Evolutionary conservation across 2,797 vertebrate species (phyloP).

Genomic region (Alca torda): DNA sequence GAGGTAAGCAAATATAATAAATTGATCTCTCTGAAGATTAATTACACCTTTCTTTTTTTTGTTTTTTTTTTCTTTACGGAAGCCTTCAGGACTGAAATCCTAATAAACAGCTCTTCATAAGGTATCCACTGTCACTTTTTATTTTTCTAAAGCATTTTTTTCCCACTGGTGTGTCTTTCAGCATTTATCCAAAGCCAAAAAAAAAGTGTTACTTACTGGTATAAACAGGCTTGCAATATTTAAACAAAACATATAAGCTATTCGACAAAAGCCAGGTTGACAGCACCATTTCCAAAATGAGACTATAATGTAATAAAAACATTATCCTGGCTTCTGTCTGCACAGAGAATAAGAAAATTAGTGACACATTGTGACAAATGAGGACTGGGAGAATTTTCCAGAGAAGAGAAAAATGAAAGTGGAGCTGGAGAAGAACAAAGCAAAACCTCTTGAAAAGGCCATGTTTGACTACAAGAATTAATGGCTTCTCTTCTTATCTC

Average conservation of each 20-base stretch:
- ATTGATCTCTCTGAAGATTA: constrained; percentile 31
- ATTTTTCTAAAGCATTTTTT: constrained; percentile 41
- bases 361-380: neutral
- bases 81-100: neutral
- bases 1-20: constrained; percentile 22
- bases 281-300: constrained; percentile 16
- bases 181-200: neutral
- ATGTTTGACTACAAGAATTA: neutral
- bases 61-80: neutral
- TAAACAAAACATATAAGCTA: constrained; percentile 33
- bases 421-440: neutral
- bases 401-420: neutral
- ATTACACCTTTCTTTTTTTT: neutral
- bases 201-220: neutral
- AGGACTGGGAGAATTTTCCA: neutral
- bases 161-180: neutral
- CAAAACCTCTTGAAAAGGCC: neutral
- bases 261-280: constrained; percentile 24
- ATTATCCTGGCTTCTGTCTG: neutral
- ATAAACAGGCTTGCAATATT: constrained; percentile 36
- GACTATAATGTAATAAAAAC: constrained; percentile 25
- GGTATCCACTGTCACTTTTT: constrained; percentile 35
- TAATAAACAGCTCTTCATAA: constrained; percentile 51
- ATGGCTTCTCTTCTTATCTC: neutral
- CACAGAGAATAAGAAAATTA: constrained; percentile 10